These are phyloP conservation scores for Strix aluco DNA, from an alignment of 2,113 vertebrate genomes.

Conservation along the genomic window DNA sequence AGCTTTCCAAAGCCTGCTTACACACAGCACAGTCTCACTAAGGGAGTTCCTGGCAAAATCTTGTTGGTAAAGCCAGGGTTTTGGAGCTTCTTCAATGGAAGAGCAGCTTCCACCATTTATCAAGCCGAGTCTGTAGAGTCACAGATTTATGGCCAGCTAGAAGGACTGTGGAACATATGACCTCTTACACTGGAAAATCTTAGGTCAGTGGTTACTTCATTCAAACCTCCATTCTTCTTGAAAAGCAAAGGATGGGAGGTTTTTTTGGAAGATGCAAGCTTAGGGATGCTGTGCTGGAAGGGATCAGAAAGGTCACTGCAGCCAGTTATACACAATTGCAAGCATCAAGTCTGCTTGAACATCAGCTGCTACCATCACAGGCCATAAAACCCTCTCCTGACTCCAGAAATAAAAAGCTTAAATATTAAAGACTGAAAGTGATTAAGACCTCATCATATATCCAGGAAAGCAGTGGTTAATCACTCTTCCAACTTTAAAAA, in stretches of 20 bases:
- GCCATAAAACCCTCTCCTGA: not conserved
- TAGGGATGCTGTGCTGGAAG: not conserved
- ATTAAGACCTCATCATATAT: not conserved
- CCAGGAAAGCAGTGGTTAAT: not conserved
- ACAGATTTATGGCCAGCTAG: not conserved
- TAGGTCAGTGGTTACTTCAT: not conserved
- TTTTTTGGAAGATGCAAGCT: not conserved
- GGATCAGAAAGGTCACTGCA: not conserved
- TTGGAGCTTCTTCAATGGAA: not conserved
- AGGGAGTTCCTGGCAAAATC: not conserved
- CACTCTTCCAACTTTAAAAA: not conserved
- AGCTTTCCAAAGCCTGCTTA: not conserved
- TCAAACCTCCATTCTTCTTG: not conserved
- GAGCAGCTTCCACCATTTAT: not conserved
- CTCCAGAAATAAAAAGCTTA: not conserved
- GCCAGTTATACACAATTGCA: not conserved
- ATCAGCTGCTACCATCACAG: not conserved
- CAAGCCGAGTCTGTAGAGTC: accelerated
- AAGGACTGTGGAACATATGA: not conserved
- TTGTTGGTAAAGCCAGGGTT: not conserved
- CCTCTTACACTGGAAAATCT: not conserved
- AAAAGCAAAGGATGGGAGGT: not conserved
- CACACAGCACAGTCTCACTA: not conserved
- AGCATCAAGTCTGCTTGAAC: not conserved
- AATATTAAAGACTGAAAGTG: not conserved